Conservation (phyloP, 2,888 invertebrate species). For the Lasiommata megera region DNA sequence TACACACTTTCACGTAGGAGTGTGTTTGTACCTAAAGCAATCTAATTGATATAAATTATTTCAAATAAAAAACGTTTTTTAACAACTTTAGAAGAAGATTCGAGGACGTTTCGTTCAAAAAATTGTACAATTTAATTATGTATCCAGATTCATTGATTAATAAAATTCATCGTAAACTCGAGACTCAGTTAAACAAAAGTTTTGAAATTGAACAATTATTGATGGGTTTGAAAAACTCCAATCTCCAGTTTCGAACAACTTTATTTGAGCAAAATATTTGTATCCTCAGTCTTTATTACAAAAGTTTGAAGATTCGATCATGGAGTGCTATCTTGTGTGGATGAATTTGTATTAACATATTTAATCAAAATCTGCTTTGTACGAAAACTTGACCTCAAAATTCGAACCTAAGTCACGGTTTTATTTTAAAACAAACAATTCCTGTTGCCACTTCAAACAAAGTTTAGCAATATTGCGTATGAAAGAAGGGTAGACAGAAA, state of each 20-base stretch:
- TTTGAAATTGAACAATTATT: not conserved
- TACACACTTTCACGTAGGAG: too few relatives aligned
- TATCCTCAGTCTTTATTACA: not conserved
- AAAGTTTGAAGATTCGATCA: not conserved
- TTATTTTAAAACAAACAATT: not conserved
- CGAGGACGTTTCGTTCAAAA: not conserved
- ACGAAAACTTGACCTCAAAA: not conserved
- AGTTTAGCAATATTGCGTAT: too few relatives aligned
- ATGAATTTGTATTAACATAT: not conserved
- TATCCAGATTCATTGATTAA: not conserved
- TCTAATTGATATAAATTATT: too few relatives aligned
- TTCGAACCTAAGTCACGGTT: not conserved
- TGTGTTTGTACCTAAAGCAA: too few relatives aligned
- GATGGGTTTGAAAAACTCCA: slow-evolving; percentile 1
- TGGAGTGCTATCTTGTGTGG: not conserved
- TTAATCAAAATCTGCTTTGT: not conserved
- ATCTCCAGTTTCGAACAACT: not conserved
- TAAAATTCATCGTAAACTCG: slow-evolving; percentile 1
- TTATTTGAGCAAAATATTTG: slow-evolving; percentile 4
- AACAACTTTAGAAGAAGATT: not conserved
- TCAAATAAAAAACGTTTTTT: too few relatives aligned
- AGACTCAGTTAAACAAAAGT: not conserved
- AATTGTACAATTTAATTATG: not conserved
- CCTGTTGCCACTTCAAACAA: too few relatives aligned
- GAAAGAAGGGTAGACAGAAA: too few relatives aligned